phyloP scores from a whole-genome alignment of 2,888 invertebrate species.

The Cephus nigrinus region DNA sequence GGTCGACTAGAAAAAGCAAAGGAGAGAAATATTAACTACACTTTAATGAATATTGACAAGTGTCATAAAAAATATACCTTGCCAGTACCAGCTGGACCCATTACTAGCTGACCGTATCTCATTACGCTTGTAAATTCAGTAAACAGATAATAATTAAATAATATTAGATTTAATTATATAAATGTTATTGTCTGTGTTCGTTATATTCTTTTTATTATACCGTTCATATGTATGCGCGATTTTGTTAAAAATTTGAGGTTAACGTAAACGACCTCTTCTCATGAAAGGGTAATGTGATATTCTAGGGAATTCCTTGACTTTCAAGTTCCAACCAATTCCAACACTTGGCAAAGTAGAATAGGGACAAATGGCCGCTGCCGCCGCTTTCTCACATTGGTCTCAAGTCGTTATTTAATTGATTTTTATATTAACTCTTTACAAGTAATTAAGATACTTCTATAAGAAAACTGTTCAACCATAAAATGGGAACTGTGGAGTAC shows the following conservation, averaged over 20 bases:
- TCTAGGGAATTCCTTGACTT: no score
- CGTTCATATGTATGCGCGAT: background rate
- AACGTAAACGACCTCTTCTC: background rate
- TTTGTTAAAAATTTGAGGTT: background rate
- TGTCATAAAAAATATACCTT: conserved; percentile 74
- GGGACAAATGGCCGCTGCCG: background rate
- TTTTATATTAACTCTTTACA: background rate
- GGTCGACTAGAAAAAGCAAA: conserved; percentile 78
- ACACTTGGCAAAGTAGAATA: background rate
- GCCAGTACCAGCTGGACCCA: conserved; percentile 97
- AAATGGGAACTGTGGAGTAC: conserved; percentile 76
- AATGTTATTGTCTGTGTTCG: background rate
- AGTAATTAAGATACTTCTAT: background rate
- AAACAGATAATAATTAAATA: background rate
- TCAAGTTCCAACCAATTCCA: no score
- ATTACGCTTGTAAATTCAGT: conserved; percentile 64
- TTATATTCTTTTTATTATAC: background rate
- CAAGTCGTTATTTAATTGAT: background rate
- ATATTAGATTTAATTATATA: background rate
- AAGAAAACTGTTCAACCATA: conserved; percentile 26
- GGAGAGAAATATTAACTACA: conserved; percentile 15
- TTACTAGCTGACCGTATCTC: conserved; percentile 95
- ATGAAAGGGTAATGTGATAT: background rate
- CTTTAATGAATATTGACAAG: background rate
- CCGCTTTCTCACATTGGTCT: background rate